Percentiles rank a stretch among this genome's conserved stretches.
These are phyloP conservation scores for Nephrotoma appendiculata DNA, from an alignment of 2,888 invertebrate genomes.

Conservation along the genomic window DNA sequence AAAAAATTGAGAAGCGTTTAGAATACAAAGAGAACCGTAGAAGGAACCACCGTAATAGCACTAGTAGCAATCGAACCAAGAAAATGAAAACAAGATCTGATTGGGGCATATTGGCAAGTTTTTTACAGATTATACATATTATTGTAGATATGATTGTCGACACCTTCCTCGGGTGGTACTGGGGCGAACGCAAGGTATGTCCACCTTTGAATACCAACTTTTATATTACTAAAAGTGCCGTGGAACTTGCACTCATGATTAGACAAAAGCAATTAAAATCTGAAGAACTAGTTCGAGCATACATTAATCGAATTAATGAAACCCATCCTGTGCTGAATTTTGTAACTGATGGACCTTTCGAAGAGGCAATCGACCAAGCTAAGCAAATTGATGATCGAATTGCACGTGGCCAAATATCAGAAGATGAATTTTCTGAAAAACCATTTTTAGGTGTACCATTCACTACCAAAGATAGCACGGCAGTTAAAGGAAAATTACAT, in stretches of 20 bases:
- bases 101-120: neutral
- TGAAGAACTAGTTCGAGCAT: slow-evolving; percentile 54
- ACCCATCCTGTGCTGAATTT: slow-evolving; percentile 66
- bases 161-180: slow-evolving; percentile 23
- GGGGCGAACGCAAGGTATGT: slow-evolving; percentile 22
- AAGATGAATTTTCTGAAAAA: slow-evolving; percentile 48
- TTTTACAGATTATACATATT: slow-evolving; percentile 18
- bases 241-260: slow-evolving; percentile 50
- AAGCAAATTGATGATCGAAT: slow-evolving; percentile 54
- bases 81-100: slow-evolving; percentile 6
- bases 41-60: neutral
- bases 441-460: slow-evolving; percentile 86
- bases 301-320: slow-evolving; percentile 61
- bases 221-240: slow-evolving; percentile 45
- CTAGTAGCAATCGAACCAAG: neutral
- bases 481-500: slow-evolving; percentile 55
- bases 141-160: slow-evolving; percentile 22
- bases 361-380: slow-evolving; percentile 66
- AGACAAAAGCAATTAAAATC: slow-evolving; percentile 46
- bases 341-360: slow-evolving; percentile 66
- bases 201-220: slow-evolving; percentile 19
- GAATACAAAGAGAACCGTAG: slow-evolving; percentile 2
- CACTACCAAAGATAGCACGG: slow-evolving; percentile 80
- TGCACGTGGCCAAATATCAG: slow-evolving; percentile 38
- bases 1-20: neutral